Percentiles rank a stretch among this genome's conserved stretches.
Conservation (phyloP, 2,113 vertebrate genomes). For the Oryzias javanicus region DNA sequence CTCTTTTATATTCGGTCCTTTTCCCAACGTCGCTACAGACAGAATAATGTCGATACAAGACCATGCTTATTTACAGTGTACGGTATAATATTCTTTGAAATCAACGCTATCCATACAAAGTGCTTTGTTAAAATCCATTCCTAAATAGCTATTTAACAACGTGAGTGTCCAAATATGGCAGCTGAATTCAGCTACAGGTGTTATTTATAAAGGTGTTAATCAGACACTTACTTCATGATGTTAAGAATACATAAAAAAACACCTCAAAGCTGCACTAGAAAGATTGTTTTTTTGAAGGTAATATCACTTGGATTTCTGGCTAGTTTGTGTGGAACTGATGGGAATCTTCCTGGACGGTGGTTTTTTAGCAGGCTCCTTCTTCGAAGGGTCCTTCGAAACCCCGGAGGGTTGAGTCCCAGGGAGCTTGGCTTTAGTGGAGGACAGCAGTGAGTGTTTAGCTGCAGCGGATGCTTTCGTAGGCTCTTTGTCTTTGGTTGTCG, state of each 20-base stretch:
- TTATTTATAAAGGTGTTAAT: conserved; percentile 50
- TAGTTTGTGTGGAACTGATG: conserved; percentile 86
- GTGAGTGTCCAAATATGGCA: conserved; percentile 54
- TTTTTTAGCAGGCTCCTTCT: conserved; percentile 81
- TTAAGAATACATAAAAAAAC: conserved; percentile 31
- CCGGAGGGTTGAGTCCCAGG: conserved; percentile 77
- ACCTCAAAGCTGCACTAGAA: conserved; percentile 79
- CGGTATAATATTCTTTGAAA: conserved; percentile 59
- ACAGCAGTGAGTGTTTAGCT: conserved; percentile 84
- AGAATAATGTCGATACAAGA: conserved; percentile 64
- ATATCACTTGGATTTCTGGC: conserved; percentile 88
- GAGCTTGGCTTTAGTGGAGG: conserved; percentile 85
- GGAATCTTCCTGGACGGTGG: conserved; percentile 83
- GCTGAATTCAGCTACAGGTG: conserved; percentile 64
- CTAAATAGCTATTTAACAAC: conserved; percentile 60
- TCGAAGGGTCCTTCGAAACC: conserved; percentile 74
- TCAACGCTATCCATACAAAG: conserved; percentile 74
- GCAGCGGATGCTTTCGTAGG: conserved; percentile 76
- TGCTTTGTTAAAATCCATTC: conserved; percentile 76
- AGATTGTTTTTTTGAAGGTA: conserved; percentile 46
- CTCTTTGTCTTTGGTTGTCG: conserved; percentile 77
- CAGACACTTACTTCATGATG: conserved; percentile 34
- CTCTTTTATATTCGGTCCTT: conserved; percentile 37
- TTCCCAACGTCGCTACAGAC: conserved; percentile 63
- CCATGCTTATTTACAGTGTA: conserved; percentile 70